Base-by-base conservation (phyloP, 2,113 vertebrate genomes). In the Conger conger region DNA sequence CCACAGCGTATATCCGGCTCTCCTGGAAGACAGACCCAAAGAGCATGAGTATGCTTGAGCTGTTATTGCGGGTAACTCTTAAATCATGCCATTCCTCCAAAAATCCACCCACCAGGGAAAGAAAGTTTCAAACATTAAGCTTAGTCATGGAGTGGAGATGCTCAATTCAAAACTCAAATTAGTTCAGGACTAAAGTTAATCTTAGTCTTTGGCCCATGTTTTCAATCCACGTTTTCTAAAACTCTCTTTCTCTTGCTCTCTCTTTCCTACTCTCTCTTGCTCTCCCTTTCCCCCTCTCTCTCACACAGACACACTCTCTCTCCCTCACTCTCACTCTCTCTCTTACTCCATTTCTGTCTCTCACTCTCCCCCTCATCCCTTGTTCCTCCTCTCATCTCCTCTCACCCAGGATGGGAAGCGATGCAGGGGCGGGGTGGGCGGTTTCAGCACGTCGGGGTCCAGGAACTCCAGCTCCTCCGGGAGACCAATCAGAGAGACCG, bases 361-460 rank as follows among this genome's bases (percentile, higher is more conserved):
- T 33, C 57, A 1, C 68, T 30, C 68, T 11, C 9, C 11, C 9
- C 9, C 38, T 35, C 8, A 3, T 9, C 35, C 68, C 37, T 0
- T 11, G 30, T 35, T 20, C 57, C 42, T 1, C 54, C 20, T 7
- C n/a, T 80, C 38, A 27, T 16, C 81, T 23, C 7, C 50, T 85
- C 88, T 93, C 93, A 98, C 97, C 97, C 97, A 98, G 0, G 96
- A 97, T 3, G 97, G 97, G 84, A 98, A 96, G 78, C 96, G 94
- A 86, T 97, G 97, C 73, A 98, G 90, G 0, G 97, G 97, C 38
- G 97, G 97, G 2, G 97, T 97, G 27, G 97, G 97, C 0, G 97
- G 97, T 88, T 97, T 97, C 77, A 94, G 88, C 40, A 87, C 81
- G 7, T 94, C 93, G 0, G 92, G 89, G 87, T 95, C 94, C 76